Conservation (phyloP, 2,888 invertebrate species). For the Plebejus melissa region DNA sequence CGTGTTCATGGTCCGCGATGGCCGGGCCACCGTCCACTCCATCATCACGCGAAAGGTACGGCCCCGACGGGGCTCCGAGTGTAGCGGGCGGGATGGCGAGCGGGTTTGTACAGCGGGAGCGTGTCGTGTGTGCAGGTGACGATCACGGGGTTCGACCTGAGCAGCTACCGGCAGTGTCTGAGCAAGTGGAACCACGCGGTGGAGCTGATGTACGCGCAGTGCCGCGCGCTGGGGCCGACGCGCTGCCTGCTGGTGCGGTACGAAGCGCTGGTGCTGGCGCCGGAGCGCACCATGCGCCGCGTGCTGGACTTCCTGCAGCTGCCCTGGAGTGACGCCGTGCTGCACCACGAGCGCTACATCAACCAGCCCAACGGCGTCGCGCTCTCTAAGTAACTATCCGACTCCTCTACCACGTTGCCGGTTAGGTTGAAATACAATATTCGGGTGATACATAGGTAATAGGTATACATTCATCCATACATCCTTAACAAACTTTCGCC, state of each 20-base stretch:
- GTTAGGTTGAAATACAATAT: no score
- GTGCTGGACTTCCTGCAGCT: conserved; percentile 93
- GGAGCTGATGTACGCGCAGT: conserved; percentile 96
- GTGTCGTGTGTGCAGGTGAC: conserved; percentile 54
- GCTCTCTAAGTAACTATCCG: conserved; percentile 87
- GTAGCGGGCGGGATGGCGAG: no score
- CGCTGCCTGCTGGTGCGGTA: conserved; percentile 95
- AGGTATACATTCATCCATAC: no score
- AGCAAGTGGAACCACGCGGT: conserved; percentile 98
- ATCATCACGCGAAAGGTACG: conserved; percentile 95
- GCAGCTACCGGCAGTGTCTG: conserved; percentile 95
- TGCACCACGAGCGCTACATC: conserved; percentile 98
- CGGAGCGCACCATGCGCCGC: conserved; percentile 91
- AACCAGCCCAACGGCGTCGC: conserved; percentile 97
- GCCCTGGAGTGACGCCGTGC: conserved; percentile 96
- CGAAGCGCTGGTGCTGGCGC: conserved; percentile 97
- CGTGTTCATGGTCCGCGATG: conserved; percentile 98
- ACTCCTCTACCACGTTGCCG: no score
- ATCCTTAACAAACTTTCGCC: no score
- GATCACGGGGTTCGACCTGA: conserved; percentile 96
- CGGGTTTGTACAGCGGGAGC: background rate
- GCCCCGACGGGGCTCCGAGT: no score
- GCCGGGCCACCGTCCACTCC: conserved; percentile 98
- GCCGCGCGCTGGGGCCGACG: conserved; percentile 86
- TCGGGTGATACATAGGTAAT: no score